Conservation (phyloP, 2,797 vertebrate genomes). For the Hylomyscus alleni region DNA sequence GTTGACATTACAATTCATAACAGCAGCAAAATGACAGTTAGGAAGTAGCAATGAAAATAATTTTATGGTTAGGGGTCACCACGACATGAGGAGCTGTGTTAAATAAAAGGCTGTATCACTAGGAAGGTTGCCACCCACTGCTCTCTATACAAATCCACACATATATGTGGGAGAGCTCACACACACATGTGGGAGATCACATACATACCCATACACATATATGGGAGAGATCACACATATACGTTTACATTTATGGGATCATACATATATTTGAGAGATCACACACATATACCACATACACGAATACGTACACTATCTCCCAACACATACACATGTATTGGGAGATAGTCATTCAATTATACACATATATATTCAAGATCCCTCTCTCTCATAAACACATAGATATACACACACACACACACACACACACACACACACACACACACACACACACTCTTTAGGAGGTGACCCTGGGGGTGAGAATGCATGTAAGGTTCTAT, state of each 20-base stretch:
- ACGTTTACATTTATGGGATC: not conserved
- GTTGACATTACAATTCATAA: not conserved
- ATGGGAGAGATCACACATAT: not conserved
- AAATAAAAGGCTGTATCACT: not conserved
- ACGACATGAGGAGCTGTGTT: not conserved
- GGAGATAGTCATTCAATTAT: not conserved
- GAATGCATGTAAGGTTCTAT: not conserved
- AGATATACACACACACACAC: not conserved
- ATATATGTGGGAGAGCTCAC: not conserved
- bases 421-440: not conserved
- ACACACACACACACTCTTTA: not conserved
- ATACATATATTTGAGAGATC: not conserved
- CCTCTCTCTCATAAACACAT: not conserved
- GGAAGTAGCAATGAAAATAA: not conserved
- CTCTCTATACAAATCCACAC: not conserved
- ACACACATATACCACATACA: not conserved
- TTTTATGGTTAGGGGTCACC: not conserved
- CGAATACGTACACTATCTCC: too few species aligned
- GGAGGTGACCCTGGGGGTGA: not conserved
- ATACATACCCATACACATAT: too few species aligned
- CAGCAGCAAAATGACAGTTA: not conserved
- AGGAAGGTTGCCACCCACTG: not conserved
- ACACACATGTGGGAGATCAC: not conserved
- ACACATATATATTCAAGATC: not conserved
- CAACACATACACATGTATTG: not conserved